phyloP scores from a whole-genome alignment of 1,140 invertebrate genomes.

The Acromyrmex heyeri region DNA sequence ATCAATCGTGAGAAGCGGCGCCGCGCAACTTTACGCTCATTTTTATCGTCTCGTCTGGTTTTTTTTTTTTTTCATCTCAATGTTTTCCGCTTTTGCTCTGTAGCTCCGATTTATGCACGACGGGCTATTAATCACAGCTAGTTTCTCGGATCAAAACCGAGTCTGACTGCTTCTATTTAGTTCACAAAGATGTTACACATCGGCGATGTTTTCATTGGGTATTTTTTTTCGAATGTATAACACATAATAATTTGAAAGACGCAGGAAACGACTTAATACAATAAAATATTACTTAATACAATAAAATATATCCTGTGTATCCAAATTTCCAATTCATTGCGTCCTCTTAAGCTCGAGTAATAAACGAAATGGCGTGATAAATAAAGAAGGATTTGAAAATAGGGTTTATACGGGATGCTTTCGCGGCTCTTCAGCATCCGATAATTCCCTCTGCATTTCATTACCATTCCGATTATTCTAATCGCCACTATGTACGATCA shows the following conservation, averaged over 20 bases:
- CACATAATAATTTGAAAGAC: not conserved
- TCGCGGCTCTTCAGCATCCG: slow-evolving; percentile 72
- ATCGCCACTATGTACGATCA: slow-evolving; percentile 64
- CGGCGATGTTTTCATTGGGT: not conserved
- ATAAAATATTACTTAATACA: not conserved
- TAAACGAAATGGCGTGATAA: slow-evolving; percentile 52
- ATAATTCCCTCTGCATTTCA: slow-evolving; percentile 70
- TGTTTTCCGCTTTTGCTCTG: not conserved
- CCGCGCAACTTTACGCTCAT: not conserved
- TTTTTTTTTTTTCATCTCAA: not conserved
- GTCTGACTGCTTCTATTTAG: not conserved
- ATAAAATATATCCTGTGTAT: not conserved
- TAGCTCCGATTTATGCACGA: not conserved
- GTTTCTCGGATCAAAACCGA: not conserved
- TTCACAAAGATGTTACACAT: slow-evolving; percentile 6
- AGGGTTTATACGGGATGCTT: slow-evolving; percentile 20
- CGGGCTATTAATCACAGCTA: not conserved
- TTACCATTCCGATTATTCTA: slow-evolving; percentile 72
- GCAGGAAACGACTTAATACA: not conserved
- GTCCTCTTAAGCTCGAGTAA: slow-evolving; percentile 10
- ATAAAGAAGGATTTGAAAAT: slow-evolving; percentile 33
- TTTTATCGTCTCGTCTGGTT: not conserved
- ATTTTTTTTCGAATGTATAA: not conserved
- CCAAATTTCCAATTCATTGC: slow-evolving; percentile 28
- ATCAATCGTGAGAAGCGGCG: slow-evolving; percentile 19